A percentile compares a stretch with the other conserved stretches of the same genome.
phyloP scores from a whole-genome alignment of 64 coral and sea anemone genomes.

The Montipora capricornis region DNA sequence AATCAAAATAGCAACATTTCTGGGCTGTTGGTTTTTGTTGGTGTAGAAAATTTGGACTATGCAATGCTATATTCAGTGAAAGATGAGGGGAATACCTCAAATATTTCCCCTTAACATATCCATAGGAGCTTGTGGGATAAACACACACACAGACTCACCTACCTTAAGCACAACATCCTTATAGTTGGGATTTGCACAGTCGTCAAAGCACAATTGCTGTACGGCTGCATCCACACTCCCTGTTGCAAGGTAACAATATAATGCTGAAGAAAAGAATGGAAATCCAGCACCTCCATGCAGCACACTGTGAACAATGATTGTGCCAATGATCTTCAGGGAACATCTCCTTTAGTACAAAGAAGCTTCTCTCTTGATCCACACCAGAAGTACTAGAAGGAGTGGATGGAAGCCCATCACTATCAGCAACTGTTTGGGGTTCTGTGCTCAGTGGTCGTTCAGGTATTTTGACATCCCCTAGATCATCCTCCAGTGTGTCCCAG shows the following conservation, averaged over 20 bases:
- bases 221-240: slow-evolving; percentile 19
- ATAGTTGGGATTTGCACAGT: slow-evolving; percentile 22
- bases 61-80: not conserved
- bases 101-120: slow-evolving; percentile 15
- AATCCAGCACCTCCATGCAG: slow-evolving; percentile 1
- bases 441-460: slow-evolving; percentile 5
- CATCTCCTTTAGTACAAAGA: slow-evolving; percentile 40
- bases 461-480: slow-evolving; percentile 10
- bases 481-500: slow-evolving; percentile 17
- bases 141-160: not conserved
- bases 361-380: slow-evolving; percentile 2
- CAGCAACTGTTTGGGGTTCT: slow-evolving; percentile 6
- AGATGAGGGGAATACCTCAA: slow-evolving; percentile 2
- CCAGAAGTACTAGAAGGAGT: slow-evolving; percentile 12
- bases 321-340: slow-evolving; percentile 39
- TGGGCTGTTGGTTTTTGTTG: slow-evolving; percentile 7
- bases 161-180: slow-evolving; percentile 21
- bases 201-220: slow-evolving; percentile 13
- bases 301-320: slow-evolving; percentile 13
- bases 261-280: slow-evolving; percentile 14
- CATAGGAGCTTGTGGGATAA: slow-evolving; percentile 14
- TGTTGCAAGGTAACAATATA: slow-evolving; percentile 18
- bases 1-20: slow-evolving; percentile 12
- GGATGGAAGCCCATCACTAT: slow-evolving; percentile 21
- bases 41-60: not conserved